A percentile compares a stretch with the other conserved stretches of the same genome.
Evolutionary conservation across 2,113 vertebrate genomes (phyloP).

Genomic region (Proteles cristata): DNA sequence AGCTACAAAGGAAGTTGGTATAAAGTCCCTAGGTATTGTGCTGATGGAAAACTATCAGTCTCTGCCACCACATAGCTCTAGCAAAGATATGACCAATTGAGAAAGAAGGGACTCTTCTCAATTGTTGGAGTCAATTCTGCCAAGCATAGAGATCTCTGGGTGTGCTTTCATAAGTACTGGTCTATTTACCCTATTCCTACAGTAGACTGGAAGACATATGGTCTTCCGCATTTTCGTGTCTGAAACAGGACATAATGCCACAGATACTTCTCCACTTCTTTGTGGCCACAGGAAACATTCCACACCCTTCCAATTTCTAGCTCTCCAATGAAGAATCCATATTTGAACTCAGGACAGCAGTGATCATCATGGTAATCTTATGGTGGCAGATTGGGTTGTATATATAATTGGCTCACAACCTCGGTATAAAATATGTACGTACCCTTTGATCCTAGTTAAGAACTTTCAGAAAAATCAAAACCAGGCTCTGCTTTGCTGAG

Average conservation of each 20-base stretch:
- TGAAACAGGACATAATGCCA: neutral
- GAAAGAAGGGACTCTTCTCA: neutral
- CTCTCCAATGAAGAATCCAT: neutral
- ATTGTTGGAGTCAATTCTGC: accelerated
- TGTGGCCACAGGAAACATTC: neutral
- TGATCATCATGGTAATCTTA: neutral
- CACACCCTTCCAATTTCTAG: neutral
- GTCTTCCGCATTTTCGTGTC: neutral
- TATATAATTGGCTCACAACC: neutral
- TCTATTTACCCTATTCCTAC: neutral
- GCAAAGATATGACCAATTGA: neutral
- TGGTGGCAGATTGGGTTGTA: no score
- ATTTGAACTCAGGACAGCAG: neutral
- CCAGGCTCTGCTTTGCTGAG: neutral
- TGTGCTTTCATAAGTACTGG: neutral
- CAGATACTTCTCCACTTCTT: neutral
- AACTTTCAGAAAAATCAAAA: slow-evolving; percentile 23
- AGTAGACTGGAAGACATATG: neutral
- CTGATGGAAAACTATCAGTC: neutral
- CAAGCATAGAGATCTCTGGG: neutral
- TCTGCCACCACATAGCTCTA: neutral
- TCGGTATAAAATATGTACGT: neutral
- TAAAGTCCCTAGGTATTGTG: neutral
- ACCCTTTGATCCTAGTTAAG: neutral
- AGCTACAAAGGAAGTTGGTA: neutral